These are phyloP conservation scores for Carettochelys insculpta DNA, from an alignment of 2,113 vertebrate genomes.

Conservation along the genomic window DNA sequence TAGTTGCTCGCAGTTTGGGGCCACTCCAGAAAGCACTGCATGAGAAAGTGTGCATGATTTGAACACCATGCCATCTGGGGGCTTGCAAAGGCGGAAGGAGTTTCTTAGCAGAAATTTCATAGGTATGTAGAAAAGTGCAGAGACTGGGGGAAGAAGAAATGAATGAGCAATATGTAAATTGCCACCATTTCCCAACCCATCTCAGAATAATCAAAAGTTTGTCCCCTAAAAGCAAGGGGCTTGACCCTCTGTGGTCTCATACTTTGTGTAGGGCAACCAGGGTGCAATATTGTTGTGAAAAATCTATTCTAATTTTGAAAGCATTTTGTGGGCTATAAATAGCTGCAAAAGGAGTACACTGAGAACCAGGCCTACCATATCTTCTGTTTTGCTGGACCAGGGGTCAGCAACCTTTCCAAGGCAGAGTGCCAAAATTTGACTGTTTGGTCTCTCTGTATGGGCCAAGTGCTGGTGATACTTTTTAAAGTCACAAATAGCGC, in stretches of 20 bases:
- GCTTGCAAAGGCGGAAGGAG: rapidly evolving
- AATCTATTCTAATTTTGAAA: constrained; percentile 17
- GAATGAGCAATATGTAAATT: not conserved
- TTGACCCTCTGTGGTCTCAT: constrained; percentile 8
- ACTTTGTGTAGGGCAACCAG: constrained; percentile 12
- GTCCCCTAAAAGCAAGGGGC: constrained; percentile 37
- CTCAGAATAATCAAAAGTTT: constrained; percentile 39
- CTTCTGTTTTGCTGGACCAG: not conserved
- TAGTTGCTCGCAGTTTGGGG: not conserved
- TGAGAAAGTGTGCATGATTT: too few species aligned
- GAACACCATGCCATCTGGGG: not conserved
- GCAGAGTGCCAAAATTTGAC: too few species aligned
- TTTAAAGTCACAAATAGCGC: too few species aligned
- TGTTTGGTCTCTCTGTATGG: too few species aligned
- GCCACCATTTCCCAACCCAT: not conserved
- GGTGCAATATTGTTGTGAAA: constrained; percentile 16
- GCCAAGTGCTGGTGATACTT: too few species aligned
- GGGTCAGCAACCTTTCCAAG: too few species aligned
- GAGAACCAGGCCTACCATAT: not conserved
- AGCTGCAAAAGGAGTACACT: constrained; percentile 10
- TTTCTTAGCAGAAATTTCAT: not conserved
- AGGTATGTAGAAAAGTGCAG: not conserved
- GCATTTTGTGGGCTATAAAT: constrained; percentile 13
- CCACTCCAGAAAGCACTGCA: too few species aligned
- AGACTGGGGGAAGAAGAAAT: not conserved